These are phyloP conservation scores for Eulemur macaco DNA, from an alignment of 2,113 vertebrate genomes.

Conservation along the genomic window DNA sequence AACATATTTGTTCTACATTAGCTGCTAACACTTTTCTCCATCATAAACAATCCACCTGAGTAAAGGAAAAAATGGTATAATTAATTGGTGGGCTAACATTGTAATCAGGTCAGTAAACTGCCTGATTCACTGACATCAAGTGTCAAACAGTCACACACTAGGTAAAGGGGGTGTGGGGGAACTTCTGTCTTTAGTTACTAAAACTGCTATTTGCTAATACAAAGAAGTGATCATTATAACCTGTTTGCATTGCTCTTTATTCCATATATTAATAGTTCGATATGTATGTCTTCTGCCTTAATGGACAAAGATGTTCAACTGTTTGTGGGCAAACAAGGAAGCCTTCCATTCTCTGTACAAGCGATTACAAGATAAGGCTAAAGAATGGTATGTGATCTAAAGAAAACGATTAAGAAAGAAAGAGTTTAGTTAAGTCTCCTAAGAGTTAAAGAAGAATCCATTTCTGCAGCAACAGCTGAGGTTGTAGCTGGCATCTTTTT, in stretches of 20 bases:
- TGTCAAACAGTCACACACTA: background rate
- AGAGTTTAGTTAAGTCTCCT: background rate
- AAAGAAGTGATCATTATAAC: background rate
- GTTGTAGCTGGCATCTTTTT: background rate
- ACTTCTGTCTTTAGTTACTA: background rate
- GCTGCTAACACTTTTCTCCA: background rate
- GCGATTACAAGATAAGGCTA: background rate
- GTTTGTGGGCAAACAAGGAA: background rate
- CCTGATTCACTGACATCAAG: background rate
- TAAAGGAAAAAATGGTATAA: background rate
- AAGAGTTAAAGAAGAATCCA: background rate
- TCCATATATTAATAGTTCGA: background rate
- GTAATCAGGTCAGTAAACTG: background rate
- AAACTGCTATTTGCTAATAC: background rate
- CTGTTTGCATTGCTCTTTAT: background rate
- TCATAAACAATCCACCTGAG: background rate
- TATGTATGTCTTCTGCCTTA: background rate
- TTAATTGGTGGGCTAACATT: background rate
- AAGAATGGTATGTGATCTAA: background rate
- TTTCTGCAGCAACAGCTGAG: background rate
- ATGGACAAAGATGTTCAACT: background rate
- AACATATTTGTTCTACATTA: background rate
- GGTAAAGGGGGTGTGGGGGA: too few relatives aligned
- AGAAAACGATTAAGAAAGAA: background rate
- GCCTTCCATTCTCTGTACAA: background rate